phyloP scores from a whole-genome alignment of 1,140 invertebrate genomes.

The Monomorium pharaonis region DNA sequence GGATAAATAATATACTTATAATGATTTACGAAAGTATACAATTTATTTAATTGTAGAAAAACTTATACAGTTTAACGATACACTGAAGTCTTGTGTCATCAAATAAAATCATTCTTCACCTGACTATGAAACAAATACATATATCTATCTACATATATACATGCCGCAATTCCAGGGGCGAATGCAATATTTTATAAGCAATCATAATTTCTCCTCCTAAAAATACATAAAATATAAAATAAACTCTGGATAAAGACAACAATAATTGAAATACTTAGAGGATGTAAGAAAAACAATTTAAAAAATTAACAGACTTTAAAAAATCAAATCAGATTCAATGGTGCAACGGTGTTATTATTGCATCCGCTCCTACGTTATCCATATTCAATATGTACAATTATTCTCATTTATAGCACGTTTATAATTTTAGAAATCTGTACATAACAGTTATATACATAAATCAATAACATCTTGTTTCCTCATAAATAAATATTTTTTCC shows the following conservation, averaged over 20 bases:
- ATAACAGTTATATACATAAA: conserved; percentile 60
- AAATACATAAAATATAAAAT: not conserved
- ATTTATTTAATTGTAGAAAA: conserved; percentile 81
- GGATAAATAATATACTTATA: not conserved
- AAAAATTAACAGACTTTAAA: not conserved
- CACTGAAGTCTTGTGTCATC: conserved; percentile 66
- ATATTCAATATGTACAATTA: conserved; percentile 52
- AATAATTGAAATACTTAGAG: not conserved
- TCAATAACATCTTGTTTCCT: conserved; percentile 49
- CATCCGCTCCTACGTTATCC: not conserved
- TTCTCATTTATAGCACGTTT: conserved; percentile 18
- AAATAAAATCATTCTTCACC: not conserved
- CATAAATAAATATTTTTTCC: conserved; percentile 71
- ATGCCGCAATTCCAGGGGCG: not conserved
- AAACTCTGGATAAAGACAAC: conserved; percentile 15
- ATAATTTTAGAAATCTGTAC: conserved; percentile 36
- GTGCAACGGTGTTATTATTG: not conserved
- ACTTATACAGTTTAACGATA: conserved; percentile 64
- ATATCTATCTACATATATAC: conserved; percentile 48
- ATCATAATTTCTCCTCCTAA: not conserved
- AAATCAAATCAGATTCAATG: too few species aligned
- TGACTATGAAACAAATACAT: conserved; percentile 39
- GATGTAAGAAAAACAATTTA: not conserved
- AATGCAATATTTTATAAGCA: not conserved
- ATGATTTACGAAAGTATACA: conserved; percentile 80